These are phyloP conservation scores for Villa cingulata DNA, from an alignment of 2,888 invertebrate species.

Conservation along the genomic window DNA sequence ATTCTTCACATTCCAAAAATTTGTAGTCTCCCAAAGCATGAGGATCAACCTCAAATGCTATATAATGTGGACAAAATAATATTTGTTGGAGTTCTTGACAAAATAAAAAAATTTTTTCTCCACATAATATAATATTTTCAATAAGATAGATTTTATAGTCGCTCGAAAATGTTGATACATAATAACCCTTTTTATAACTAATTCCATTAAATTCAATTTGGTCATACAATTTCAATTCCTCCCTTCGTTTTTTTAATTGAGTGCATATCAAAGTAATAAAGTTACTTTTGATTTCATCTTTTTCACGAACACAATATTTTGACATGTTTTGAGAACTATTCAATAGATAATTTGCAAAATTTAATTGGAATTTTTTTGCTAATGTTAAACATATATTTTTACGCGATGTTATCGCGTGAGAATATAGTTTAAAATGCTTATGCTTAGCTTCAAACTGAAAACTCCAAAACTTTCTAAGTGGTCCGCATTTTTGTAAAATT, in stretches of 20 bases:
- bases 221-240: slow-evolving; percentile 5
- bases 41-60: slow-evolving; percentile 1
- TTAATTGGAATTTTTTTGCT: no score
- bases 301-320: no score
- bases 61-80: background rate
- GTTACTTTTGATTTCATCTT: background rate
- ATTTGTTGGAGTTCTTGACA: background rate
- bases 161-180: slow-evolving; percentile 6
- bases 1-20: background rate
- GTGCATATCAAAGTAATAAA: no score
- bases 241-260: no score
- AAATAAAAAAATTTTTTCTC: slow-evolving; percentile 1
- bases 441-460: no score
- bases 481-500: slow-evolving; percentile 10
- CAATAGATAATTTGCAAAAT: no score
- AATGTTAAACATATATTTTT: slow-evolving; percentile 2
- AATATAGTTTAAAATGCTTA: slow-evolving; percentile 9
- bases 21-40: background rate
- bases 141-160: slow-evolving; percentile 10
- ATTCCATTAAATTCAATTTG: slow-evolving; percentile 6
- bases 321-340: no score
- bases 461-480: slow-evolving; percentile 11
- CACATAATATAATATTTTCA: slow-evolving; percentile 8
- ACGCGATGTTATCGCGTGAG: slow-evolving; percentile 9
- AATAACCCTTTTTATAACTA: slow-evolving; percentile 5